These are phyloP conservation scores for Automeris io DNA, from an alignment of 2,888 invertebrate genomes.

Conservation along the genomic window DNA sequence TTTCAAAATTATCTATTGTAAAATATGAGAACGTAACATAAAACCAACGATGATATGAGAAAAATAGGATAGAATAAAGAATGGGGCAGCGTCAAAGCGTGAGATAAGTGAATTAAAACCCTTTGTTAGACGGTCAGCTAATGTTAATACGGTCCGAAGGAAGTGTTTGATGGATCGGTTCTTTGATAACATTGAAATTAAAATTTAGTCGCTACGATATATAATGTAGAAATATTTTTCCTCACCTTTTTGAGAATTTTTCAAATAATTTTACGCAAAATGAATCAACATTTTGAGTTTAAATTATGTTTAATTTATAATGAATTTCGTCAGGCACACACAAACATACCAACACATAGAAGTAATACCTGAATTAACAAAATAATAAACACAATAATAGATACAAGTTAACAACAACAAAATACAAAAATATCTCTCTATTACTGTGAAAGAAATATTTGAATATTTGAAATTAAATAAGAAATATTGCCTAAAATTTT, in stretches of 20 bases:
- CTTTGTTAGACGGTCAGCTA: conserved; percentile 49
- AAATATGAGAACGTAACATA: too few relatives aligned
- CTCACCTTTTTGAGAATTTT: too few relatives aligned
- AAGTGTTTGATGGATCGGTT: conserved; percentile 58
- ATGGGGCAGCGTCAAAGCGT: conserved; percentile 53
- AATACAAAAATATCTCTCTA: background rate
- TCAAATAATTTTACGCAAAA: too few relatives aligned
- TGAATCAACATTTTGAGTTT: too few relatives aligned
- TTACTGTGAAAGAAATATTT: background rate
- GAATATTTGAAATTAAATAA: background rate
- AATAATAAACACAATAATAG: background rate
- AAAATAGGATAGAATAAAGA: conserved; percentile 35
- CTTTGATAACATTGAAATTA: conserved; percentile 36
- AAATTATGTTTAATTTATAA: too few relatives aligned
- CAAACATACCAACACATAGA: too few relatives aligned
- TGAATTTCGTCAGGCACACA: too few relatives aligned
- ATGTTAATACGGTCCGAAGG: conserved; percentile 33
- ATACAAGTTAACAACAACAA: background rate
- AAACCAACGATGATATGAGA: background rate
- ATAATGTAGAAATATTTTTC: background rate
- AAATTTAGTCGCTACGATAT: conserved; percentile 16
- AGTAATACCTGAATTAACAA: too few relatives aligned
- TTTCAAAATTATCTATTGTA: too few relatives aligned
- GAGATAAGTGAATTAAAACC: conserved; percentile 64
- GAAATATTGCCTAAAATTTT: background rate